Percentiles rank a stretch among this genome's conserved stretches.
These are phyloP conservation scores for Lissonota sp. DNA, from an alignment of 2,888 invertebrate genomes.

Conservation along the genomic window DNA sequence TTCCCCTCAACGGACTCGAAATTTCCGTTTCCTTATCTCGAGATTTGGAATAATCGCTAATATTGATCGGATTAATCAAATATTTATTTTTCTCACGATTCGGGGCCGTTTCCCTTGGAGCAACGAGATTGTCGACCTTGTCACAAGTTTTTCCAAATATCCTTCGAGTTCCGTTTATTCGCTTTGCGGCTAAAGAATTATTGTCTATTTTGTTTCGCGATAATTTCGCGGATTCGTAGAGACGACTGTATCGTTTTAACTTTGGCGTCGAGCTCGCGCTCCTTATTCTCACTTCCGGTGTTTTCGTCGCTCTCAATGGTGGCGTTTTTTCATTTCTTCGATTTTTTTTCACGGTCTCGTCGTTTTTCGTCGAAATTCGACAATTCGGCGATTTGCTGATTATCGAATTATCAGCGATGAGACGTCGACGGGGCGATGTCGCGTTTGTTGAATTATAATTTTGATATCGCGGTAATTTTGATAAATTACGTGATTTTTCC, in stretches of 20 bases:
- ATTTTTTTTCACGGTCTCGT: no score
- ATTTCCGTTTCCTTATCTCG: background rate
- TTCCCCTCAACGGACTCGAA: constrained; percentile 6
- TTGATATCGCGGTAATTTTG: constrained; percentile 33
- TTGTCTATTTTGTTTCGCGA: constrained; percentile 21
- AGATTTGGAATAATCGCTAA: background rate
- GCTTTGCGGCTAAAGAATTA: background rate
- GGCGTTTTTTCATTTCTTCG: background rate
- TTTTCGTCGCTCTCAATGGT: constrained; percentile 8
- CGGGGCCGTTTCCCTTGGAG: constrained; percentile 46
- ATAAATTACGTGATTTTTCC: constrained; percentile 18
- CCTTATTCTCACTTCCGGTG: background rate
- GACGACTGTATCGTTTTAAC: constrained; percentile 29
- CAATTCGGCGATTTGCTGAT: constrained; percentile 79
- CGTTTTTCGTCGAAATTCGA: constrained; percentile 28
- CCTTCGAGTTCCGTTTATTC: constrained; percentile 27
- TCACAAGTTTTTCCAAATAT: constrained; percentile 57
- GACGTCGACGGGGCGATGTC: background rate
- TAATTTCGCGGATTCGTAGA: constrained; percentile 21
- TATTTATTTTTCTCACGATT: background rate
- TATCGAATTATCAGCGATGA: constrained; percentile 71
- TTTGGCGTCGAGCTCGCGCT: constrained; percentile 65
- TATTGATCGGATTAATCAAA: background rate
- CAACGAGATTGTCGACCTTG: constrained; percentile 25
- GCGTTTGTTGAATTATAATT: constrained; percentile 24